Base-by-base conservation (phyloP, 2,797 vertebrate species). In the Spinus olivaceus region DNA sequence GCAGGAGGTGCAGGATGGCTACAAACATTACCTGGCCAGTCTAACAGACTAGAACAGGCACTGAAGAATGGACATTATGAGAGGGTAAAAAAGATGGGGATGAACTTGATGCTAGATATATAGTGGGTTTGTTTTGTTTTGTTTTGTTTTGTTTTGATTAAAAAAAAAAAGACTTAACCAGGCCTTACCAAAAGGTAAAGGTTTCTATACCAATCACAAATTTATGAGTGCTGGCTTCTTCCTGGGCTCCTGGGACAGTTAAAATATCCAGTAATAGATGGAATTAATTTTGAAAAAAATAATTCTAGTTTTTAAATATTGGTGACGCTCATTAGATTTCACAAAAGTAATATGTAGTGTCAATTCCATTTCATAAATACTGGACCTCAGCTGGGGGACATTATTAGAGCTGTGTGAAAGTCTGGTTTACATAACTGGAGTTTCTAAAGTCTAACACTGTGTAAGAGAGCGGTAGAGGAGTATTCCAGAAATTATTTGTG, bases 341-440 rank as follows among this genome's bases (percentile, higher is more conserved):
- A 97, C 49, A 94, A 72, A 96, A 96, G 86, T 72, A 94, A 96
- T 94, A 96, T 93, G 82, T 24, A 72, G 61, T 94, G 71, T 90
- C 94, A 91, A 95, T 95, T 96, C 92, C 83, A 72, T 28, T 72
- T 76, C 50, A 47, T 51, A 80, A 54, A 63, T 76, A 86, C 53
- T 17, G 16, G 18, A 73, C 32, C 12, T 76, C 33, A 50, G 32
- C 53, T 86, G 27, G 24, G 15, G 47, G 33, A 28, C 20, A 6
- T 61, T 66, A 44, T 2, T 49, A 37, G 49, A 74, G 11, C 41
- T 54, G 19, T 6, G 6, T 15, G 4, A 80, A 90, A 51, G 10
- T 51, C n/a, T 81, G 18, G 16, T 37, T 76, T 76, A 70, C 1
- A 1, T 50, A 54, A 46, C 20, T 32, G 12, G 16, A 60, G 20